Evolutionary conservation across 2,888 invertebrate genomes (phyloP), one percentile per base, ranked within the genome.

Genomic region (Pammene aurita): DNA sequence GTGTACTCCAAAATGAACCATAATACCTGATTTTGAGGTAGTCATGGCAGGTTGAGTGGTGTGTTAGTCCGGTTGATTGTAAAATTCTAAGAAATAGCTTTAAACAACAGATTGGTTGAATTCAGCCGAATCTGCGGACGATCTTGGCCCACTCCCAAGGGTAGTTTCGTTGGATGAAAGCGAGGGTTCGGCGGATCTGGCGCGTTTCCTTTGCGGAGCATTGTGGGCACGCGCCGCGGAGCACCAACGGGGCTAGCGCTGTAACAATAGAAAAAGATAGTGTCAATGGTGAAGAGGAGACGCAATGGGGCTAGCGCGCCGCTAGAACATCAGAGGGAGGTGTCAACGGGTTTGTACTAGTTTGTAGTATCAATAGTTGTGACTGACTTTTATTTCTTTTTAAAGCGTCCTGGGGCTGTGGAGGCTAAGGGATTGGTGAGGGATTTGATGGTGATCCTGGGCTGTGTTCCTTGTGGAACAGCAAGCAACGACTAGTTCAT

Each of bases 71-170:
- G 26, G 9, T 9, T 9, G 9, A 38, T 38, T 38, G 7, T 9
- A 9, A 38, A 38, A 38, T 26, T 26, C 38, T 42, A 42, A 42
- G 1, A 42, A 11, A 9, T 11, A 42, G 42, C 42, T 42, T 11
- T 11, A 42, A 9, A 10, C 10, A 11, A 4, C 10, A 11, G 52
- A 7, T 35, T 14, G 14, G n/a, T 35, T 14, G 14, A n/a, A 14
- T 74, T 89, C 93, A 95, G 56, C 95, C 94, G 76, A 95, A 95
- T 77, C 95, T 94, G 80, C 95, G 94, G 16, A 96, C 89, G 73
- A 96, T 93, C 86, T 94, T 95, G 65, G 94, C 93, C 96, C 96
- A 96, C 81, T 96, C 96, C 88, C 95, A 95, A 0, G 96, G 96
- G 80, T 95, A 96, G 85, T 95, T 94, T 72, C 95, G 90, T 78